phyloP scores from a whole-genome alignment of 2,113 vertebrate genomes.

The Oryzias javanicus region DNA sequence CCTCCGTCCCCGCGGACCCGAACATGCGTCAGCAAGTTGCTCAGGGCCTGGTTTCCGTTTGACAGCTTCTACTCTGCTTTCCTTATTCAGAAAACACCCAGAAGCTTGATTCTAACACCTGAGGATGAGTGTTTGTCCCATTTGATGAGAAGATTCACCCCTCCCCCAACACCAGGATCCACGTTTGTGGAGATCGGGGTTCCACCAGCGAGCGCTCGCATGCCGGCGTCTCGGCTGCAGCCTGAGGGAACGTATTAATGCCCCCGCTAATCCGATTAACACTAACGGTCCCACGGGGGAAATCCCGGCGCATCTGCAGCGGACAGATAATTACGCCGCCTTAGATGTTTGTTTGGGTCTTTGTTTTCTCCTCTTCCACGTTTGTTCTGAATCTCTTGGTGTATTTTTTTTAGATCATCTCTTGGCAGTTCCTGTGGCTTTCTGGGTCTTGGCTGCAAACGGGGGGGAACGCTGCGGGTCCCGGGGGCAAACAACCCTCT shows the following conservation, averaged over 20 bases:
- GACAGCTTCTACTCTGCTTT: slow-evolving; percentile 7
- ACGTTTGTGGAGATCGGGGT: too few species aligned
- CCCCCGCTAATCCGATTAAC: slow-evolving; percentile 79
- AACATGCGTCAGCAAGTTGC: slow-evolving; percentile 62
- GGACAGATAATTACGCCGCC: slow-evolving; percentile 72
- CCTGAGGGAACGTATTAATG: slow-evolving; percentile 72
- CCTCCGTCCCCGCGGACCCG: slow-evolving; percentile 40
- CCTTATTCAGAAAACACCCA: background rate
- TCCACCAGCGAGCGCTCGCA: slow-evolving; percentile 56
- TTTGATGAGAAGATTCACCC: too few species aligned
- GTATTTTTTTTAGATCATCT: slow-evolving; percentile 39
- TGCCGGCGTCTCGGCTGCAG: slow-evolving; percentile 51
- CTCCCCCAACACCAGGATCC: slow-evolving; percentile 3
- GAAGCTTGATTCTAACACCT: background rate
- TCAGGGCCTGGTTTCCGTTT: slow-evolving; percentile 22
- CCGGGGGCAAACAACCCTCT: slow-evolving; percentile 7
- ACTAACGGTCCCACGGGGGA: slow-evolving; percentile 72
- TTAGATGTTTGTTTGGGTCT: slow-evolving; percentile 65
- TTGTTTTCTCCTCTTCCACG: slow-evolving; percentile 17
- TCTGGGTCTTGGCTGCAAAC: slow-evolving; percentile 32
- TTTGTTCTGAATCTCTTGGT: slow-evolving; percentile 35
- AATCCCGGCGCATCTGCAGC: slow-evolving; percentile 74
- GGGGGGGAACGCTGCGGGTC: slow-evolving; percentile 26
- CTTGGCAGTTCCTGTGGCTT: slow-evolving; percentile 19
- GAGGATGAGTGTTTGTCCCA: too few species aligned